Conservation (phyloP, 2,888 invertebrate genomes). For the Ormyrus pomaceus region DNA sequence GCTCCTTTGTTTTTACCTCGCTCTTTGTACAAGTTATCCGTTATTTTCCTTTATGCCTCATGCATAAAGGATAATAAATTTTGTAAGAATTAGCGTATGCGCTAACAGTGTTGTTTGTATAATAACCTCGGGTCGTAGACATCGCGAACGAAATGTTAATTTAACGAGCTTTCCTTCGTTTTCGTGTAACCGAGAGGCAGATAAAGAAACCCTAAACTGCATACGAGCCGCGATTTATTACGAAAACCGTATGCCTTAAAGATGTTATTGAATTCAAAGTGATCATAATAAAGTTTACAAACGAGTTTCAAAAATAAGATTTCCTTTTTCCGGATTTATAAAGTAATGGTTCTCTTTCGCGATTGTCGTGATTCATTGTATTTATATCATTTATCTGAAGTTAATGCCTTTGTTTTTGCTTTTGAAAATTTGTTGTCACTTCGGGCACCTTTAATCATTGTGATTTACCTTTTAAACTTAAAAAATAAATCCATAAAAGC, state of each 20-base stretch:
- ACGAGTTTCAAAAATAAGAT: background rate
- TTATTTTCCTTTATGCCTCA: slow-evolving; percentile 46
- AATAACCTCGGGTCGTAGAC: slow-evolving; percentile 40
- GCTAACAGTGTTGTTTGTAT: slow-evolving; percentile 43
- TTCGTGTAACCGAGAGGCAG: slow-evolving; percentile 12
- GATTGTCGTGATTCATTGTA: too few relatives aligned
- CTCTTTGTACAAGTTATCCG: slow-evolving; percentile 46
- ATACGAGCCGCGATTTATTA: slow-evolving; percentile 25
- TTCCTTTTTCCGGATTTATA: too few relatives aligned
- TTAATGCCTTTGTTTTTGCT: too few relatives aligned
- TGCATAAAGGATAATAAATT: slow-evolving; percentile 55
- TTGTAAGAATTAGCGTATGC: slow-evolving; percentile 49
- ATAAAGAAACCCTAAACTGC: slow-evolving; percentile 28
- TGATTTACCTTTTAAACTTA: too few relatives aligned
- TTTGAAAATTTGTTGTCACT: too few relatives aligned
- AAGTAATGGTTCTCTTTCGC: too few relatives aligned
- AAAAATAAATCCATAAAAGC: too few relatives aligned
- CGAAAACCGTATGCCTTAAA: background rate
- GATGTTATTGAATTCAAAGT: background rate
- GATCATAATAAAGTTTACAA: background rate
- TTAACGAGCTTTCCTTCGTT: slow-evolving; percentile 33
- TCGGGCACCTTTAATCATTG: too few relatives aligned
- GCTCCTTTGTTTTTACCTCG: slow-evolving; percentile 26
- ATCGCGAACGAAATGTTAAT: slow-evolving; percentile 25
- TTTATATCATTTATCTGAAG: too few relatives aligned